Base-by-base conservation (phyloP, 92 coral and sea anemone species). In the Paragorgia papillata region DNA sequence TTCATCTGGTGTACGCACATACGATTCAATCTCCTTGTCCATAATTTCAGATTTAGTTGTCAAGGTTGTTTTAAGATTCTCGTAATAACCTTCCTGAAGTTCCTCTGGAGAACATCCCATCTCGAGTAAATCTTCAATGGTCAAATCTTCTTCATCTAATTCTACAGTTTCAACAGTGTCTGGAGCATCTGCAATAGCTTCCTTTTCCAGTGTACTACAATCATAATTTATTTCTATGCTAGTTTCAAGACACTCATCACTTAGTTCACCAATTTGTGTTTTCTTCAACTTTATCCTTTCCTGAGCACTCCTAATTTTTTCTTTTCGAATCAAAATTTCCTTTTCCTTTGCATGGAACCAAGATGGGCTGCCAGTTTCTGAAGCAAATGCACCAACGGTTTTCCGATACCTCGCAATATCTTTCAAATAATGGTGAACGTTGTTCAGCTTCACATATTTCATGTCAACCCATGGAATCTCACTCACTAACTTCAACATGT, bases 381-480 rank as follows among this genome's bases (percentile, higher is more conserved):
- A 63, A 7, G 62, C 19, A 31, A 71, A 33, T 17, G 15, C 27
- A 12, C 78, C 78, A 26, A 57, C 22, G 10, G n/a, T 71, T 20
- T 71, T 20, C 61, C 57, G 30, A 29, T 53, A 71, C 21, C 35
- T 71, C 14, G 20, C 13, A 1, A 71, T 51, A 49, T 71, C 64
- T 22, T 51, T 71, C 17, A 35, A 24, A 25, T 53, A 71, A 55
- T 55, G 22, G 35, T 71, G 78, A 25, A 71, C 57, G 20, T 71
- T 71, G 20, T 63, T 26, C 63, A 71, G 53, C 26, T 71, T 71
- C 9, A 71, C 64, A 7, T 71, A 21, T 14, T 53, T 55, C 64
- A 19, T 55, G 34, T 71, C 33, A 21, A 71, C 41, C 78, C 78
- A 71, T 0, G 78, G 78, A 29, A 71, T 71, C 3, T 24, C 78